phyloP scores from a whole-genome alignment of 2,888 invertebrate species.

The Oegoconia quadripuncta region DNA sequence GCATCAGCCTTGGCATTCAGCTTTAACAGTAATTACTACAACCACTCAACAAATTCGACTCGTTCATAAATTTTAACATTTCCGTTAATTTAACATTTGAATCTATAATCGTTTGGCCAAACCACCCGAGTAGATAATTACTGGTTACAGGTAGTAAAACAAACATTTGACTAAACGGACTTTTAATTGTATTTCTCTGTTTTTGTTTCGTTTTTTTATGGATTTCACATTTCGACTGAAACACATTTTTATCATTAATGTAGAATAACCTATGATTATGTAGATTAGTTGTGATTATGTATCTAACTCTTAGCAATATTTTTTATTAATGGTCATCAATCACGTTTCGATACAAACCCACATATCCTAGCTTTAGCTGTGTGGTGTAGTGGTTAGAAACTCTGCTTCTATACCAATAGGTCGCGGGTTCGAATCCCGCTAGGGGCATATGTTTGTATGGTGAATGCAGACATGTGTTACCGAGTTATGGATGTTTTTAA shows the following conservation, averaged over 20 bases:
- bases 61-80: constrained; percentile 31
- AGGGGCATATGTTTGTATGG: too few species aligned
- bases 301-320: too few species aligned
- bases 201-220: constrained; percentile 12
- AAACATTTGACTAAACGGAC: constrained; percentile 38
- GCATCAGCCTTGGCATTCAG: constrained; percentile 25
- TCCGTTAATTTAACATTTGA: constrained; percentile 33
- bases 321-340: too few species aligned
- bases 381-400: too few species aligned
- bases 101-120: constrained; percentile 32
- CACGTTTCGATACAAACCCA: too few species aligned
- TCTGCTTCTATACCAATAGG: too few species aligned
- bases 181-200: constrained; percentile 25
- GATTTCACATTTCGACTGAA: not conserved
- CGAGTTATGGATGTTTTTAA: too few species aligned
- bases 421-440: too few species aligned
- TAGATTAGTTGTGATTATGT: too few species aligned
- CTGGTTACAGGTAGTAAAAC: constrained; percentile 38
- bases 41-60: constrained; percentile 27
- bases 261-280: constrained; percentile 3
- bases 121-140: constrained; percentile 56
- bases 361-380: too few species aligned
- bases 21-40: constrained; percentile 29
- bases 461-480: too few species aligned
- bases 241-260: not conserved